These are phyloP conservation scores for Diadophis punctatus DNA, from an alignment of 2,113 vertebrate species.

Conservation along the genomic window DNA sequence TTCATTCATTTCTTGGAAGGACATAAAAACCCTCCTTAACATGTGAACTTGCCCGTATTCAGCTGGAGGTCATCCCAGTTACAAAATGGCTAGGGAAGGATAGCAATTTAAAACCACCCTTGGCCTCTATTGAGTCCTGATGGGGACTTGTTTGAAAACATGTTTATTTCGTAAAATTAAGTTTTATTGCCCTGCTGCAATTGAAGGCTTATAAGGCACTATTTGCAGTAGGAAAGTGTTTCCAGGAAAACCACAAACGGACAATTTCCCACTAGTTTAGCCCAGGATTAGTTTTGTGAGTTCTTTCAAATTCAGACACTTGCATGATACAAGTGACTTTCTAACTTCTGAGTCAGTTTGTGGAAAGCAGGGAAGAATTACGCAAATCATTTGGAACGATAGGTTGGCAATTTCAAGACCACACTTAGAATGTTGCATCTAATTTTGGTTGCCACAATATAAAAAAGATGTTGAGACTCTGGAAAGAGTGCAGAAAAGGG, in stretches of 20 bases:
- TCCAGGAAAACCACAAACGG: not conserved
- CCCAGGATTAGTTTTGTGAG: not conserved
- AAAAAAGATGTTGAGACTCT: too few species aligned
- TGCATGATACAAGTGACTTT: not conserved
- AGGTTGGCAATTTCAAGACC: not conserved
- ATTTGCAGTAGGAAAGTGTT: not conserved
- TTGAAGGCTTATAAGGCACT: not conserved
- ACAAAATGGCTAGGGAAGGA: not conserved
- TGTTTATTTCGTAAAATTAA: slow-evolving; percentile 1
- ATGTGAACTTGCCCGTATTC: slow-evolving; percentile 34
- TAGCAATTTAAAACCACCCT: not conserved
- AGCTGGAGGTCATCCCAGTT: slow-evolving; percentile 19
- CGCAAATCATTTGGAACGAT: not conserved
- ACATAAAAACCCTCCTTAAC: slow-evolving; percentile 47
- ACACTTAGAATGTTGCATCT: too few species aligned
- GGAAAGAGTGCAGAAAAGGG: too few species aligned
- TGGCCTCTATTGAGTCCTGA: not conserved
- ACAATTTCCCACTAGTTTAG: not conserved
- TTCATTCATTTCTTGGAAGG: slow-evolving; percentile 31
- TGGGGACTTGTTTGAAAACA: not conserved
- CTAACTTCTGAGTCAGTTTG: not conserved
- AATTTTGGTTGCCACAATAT: too few species aligned
- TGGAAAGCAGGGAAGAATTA: not conserved
- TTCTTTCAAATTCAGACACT: not conserved
- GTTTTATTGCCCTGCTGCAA: accelerated